Evolutionary conservation across 2,113 vertebrate genomes (phyloP), one percentile per base, ranked within the genome.

Genomic region (Notiomystis cincta): DNA sequence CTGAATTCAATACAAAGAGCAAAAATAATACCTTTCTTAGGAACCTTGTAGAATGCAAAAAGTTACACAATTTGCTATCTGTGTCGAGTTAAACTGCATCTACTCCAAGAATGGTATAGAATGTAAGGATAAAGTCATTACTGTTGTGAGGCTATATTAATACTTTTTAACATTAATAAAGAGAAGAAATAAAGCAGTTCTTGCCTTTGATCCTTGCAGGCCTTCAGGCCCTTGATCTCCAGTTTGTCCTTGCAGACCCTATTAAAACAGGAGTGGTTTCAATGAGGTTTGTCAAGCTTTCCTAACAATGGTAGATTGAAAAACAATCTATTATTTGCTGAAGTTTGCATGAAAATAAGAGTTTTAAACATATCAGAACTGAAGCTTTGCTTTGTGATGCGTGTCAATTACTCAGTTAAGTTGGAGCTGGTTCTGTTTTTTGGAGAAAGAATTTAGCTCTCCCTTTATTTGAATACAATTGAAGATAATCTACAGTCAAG

Each of bases 161-260:
- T 78, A 57, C 13, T 3, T 86, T 57, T 65, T 47, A 86, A 62
- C 11, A 38, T 75, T 38, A 69, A 58, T 27, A 65, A 87, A 89
- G 31, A 83, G 44, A 69, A 75, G 69, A 85, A 84, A 93, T 70
- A 71, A 64, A 87, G 17, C 27, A 57, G 31, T 71, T 89, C 95
- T 97, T 97, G 89, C 99, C 98, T 99, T 98, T 97, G 98, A 98
- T 92, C 99, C 99, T 96, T 98, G 98, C 58, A 95, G 88, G 37
- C 99, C 99, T 97, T 98, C 98, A 62, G 97, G 98, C 83, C 99
- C 99, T n/a, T 96, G 95, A 93, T 99, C 99, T 93, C 99, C 99
- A 35, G 97, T 95, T 79, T 98, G 98, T 91, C 99, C 99, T 92
- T 98, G 98, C 61, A 98, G 95, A 64, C 99, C 99, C 99, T 99